Evolutionary conservation across 2,113 vertebrate genomes (phyloP).

Genomic region (Platysternon megacephalum): DNA sequence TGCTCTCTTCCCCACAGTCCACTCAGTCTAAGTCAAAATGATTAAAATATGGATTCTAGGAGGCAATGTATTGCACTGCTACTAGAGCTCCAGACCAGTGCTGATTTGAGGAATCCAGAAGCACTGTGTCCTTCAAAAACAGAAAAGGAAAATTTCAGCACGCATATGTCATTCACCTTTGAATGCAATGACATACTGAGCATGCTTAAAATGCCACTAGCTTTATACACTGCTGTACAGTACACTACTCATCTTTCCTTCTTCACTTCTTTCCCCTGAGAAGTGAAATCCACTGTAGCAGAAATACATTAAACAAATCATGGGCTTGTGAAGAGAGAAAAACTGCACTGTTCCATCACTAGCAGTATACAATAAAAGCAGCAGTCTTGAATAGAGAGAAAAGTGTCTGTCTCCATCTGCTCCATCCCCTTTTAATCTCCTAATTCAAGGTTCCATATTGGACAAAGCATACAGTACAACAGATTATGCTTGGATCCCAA

Average conservation of each 20-base stretch:
- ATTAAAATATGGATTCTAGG: not conserved
- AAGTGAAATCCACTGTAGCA: constrained; percentile 6
- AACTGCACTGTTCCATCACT: not conserved
- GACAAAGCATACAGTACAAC: not conserved
- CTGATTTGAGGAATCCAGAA: not conserved
- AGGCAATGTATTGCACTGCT: not conserved
- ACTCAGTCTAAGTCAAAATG: not conserved
- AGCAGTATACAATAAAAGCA: constrained; percentile 21
- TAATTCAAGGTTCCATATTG: not conserved
- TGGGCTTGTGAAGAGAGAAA: not conserved
- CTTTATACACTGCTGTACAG: constrained; percentile 31
- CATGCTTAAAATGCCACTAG: not conserved
- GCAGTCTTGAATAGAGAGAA: not conserved
- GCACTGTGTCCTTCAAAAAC: not conserved
- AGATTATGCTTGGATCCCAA: not conserved
- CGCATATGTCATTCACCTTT: constrained; percentile 12
- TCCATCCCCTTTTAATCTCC: not conserved
- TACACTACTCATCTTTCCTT: not conserved
- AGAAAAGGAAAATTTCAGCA: not conserved
- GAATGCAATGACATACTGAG: not conserved
- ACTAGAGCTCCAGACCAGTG: not conserved
- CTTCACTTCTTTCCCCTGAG: not conserved
- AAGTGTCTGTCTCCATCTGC: not conserved
- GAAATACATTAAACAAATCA: not conserved
- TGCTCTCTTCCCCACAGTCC: constrained; percentile 2